A percentile compares a stretch with the other conserved stretches of the same genome.
Evolutionary conservation across 2,888 invertebrate species (phyloP).

Genomic region (Lasioglossum lativentre): DNA sequence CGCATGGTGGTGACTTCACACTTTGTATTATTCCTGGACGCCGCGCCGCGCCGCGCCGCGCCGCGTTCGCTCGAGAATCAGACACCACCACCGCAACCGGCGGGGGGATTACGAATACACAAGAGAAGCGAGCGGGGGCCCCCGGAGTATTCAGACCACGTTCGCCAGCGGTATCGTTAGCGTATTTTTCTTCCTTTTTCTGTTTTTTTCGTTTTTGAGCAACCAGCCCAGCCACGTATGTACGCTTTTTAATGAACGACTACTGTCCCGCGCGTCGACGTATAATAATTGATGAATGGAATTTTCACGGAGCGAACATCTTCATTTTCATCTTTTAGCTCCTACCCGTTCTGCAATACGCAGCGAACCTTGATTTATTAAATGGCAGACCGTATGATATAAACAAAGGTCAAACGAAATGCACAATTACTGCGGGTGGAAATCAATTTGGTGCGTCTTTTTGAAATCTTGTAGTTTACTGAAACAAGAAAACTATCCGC

Average conservation of each 20-base stretch:
- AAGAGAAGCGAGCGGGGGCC: slow-evolving; percentile 49
- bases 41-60: slow-evolving; percentile 50
- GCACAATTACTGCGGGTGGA: background rate
- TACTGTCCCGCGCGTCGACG: slow-evolving; percentile 74
- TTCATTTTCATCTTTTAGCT: slow-evolving; percentile 61
- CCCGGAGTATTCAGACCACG: slow-evolving; percentile 72
- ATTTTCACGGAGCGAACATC: slow-evolving; percentile 69
- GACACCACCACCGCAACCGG: slow-evolving; percentile 31
- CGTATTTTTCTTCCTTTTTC: slow-evolving; percentile 78
- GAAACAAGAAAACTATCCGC: background rate
- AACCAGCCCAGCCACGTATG: slow-evolving; percentile 70
- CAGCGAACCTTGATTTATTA: background rate
- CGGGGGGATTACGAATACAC: slow-evolving; percentile 74
- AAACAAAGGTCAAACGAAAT: background rate
- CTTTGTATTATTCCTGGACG: slow-evolving; percentile 81
- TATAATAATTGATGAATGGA: slow-evolving; percentile 72
- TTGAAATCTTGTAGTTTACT: background rate
- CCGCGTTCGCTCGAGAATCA: slow-evolving; percentile 68
- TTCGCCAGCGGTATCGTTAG: slow-evolving; percentile 80
- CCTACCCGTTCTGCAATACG: slow-evolving; percentile 43
- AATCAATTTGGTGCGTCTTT: background rate
- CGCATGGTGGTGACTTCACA: slow-evolving; percentile 80
- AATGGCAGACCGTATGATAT: background rate
- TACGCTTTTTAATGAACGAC: slow-evolving; percentile 80
- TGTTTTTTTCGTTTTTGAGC: slow-evolving; percentile 18